Evolutionary conservation across 1,140 invertebrate genomes (phyloP).

Genomic region (Littorina saxatilis): DNA sequence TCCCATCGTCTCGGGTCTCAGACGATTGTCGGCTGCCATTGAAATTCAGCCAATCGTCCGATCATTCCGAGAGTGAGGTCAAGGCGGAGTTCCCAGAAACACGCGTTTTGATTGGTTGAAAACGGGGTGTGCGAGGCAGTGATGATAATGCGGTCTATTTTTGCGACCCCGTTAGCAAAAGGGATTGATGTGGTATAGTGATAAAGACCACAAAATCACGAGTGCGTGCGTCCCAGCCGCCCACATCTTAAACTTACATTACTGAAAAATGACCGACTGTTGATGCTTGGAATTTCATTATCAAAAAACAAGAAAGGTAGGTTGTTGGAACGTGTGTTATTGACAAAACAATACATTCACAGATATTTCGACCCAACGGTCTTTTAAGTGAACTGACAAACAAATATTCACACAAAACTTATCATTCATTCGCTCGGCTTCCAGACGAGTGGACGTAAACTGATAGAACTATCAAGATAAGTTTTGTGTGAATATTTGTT

Average conservation of each 20-base stretch:
- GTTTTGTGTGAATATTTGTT: too few species aligned
- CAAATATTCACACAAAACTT: too few species aligned
- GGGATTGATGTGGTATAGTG: neutral
- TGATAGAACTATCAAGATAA: too few species aligned
- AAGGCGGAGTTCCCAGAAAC: conserved; percentile 22
- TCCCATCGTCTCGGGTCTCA: neutral
- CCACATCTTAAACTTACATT: neutral
- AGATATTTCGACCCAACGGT: too few species aligned
- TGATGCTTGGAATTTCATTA: neutral
- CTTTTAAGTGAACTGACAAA: too few species aligned
- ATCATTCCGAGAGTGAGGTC: conserved; percentile 41
- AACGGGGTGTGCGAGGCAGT: conserved; percentile 37
- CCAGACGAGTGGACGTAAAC: too few species aligned
- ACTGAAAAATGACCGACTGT: neutral
- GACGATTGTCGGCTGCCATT: conserved; percentile 18
- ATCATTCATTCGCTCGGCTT: too few species aligned
- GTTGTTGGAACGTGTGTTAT: too few species aligned
- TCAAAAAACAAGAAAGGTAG: neutral
- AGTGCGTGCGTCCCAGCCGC: neutral
- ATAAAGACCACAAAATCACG: neutral
- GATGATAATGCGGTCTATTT: neutral
- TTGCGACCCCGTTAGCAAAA: neutral
- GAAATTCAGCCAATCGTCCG: conserved; percentile 43
- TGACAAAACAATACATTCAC: too few species aligned
- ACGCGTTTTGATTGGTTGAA: conserved; percentile 45